Conservation (phyloP, 2,113 vertebrate species). For the Pteropus alecto region DNA sequence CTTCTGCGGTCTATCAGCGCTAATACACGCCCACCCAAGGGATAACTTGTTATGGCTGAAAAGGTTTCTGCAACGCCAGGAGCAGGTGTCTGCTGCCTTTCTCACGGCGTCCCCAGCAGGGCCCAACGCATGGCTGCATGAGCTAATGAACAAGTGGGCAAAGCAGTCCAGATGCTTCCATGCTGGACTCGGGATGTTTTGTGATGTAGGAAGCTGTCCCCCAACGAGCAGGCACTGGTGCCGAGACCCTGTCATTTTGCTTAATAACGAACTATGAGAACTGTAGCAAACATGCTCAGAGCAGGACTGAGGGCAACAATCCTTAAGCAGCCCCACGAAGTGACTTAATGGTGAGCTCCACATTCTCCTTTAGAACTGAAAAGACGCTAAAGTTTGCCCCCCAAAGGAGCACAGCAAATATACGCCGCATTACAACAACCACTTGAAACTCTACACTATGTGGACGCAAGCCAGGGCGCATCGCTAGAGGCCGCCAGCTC, state of each 20-base stretch:
- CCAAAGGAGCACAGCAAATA: not conserved
- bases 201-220: not conserved
- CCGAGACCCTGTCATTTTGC: not conserved
- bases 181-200: not conserved
- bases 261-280: not conserved
- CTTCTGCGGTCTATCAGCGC: not conserved
- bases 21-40: accelerated
- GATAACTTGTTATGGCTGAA: not conserved
- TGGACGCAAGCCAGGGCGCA: not conserved
- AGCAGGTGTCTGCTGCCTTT: not conserved
- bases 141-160: not conserved
- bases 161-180: not conserved
- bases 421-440: not conserved
- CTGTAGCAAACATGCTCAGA: not conserved
- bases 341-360: not conserved
- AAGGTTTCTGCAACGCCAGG: not conserved
- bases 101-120: not conserved
- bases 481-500: not conserved
- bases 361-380: not conserved
- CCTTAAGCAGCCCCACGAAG: not conserved
- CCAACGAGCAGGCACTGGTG: not conserved
- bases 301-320: not conserved
- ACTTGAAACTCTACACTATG: not conserved
- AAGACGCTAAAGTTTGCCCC: not conserved
- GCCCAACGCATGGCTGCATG: accelerated